Evolutionary conservation across 2,888 invertebrate species (phyloP), one percentile per base, ranked within the genome.

Genomic region (Dicyrtomina minuta): DNA sequence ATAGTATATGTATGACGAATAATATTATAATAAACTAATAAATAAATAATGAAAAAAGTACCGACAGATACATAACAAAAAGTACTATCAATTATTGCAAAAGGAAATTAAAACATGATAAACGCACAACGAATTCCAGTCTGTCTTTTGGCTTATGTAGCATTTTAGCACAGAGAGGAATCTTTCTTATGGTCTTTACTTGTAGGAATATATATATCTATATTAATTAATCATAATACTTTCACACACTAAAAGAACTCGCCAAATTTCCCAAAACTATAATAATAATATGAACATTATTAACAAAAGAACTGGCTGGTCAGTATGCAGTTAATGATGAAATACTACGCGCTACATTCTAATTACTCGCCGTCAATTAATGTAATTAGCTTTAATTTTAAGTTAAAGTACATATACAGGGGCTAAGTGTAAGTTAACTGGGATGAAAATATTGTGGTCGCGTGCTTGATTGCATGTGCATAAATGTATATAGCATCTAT

Each of bases 91-190:
- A 46, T 20, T 5, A 17, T 8, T 17, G 20, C 10, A 17, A 22
- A 51, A 22, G 51, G 8, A 51, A 51, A 46, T 5, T 12, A 15
- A 56, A 24, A 24, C 56, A 12, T 26, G 33, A 20, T 10, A 58
- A n/a, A 46, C 46, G 33, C 22, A 58, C 33, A 24, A 15, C n/a
- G 26, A 41, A 39, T 39, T 46, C 10, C 22, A 39, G 22, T 51
- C 64, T 64, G 64, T 33, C 51, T 49, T n/a, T 51, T 64, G 64
- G 33, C 20, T 64, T 51, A 20, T 64, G 53, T 64, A 39, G 26
- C 64, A 53, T 51, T 51, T 64, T 64, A 15, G 12, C 64, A 64
- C 64, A 64, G 64, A 64, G n/a, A 33, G 58, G 58, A 58, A 58
- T 39, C 17, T 39, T 20, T 39, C 10, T 46, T 6, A 13, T 24